A percentile compares a stretch with the other conserved stretches of the same genome.
These are phyloP conservation scores for Spatulosminthurus flaviceps DNA, from an alignment of 2,888 invertebrate genomes.

Conservation along the genomic window DNA sequence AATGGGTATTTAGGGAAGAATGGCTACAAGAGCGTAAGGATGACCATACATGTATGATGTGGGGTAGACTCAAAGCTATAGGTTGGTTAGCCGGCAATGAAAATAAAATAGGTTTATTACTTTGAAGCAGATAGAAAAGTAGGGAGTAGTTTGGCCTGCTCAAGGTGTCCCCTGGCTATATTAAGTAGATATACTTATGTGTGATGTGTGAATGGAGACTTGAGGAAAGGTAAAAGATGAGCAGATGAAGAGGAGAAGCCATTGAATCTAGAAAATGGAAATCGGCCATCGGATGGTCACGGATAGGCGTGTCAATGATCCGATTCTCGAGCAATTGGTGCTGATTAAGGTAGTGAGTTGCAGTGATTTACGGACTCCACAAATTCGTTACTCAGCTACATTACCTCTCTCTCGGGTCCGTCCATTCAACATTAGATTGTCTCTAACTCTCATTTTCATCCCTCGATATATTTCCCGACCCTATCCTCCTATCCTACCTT, in stretches of 20 bases:
- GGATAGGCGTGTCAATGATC: constrained; percentile 64
- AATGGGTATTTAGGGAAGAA: too few relatives aligned
- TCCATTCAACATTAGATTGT: constrained; percentile 38
- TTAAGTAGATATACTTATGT: background rate
- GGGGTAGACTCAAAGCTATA: too few relatives aligned
- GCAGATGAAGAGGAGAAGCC: constrained; percentile 20
- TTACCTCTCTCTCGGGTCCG: constrained; percentile 59
- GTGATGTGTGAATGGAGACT: background rate
- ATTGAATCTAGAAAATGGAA: constrained; percentile 51
- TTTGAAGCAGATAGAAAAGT: background rate
- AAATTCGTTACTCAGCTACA: constrained; percentile 64
- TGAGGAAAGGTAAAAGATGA: constrained; percentile 23
- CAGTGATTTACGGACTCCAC: constrained; percentile 63
- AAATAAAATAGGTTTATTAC: constrained; percentile 16
- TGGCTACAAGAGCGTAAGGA: too few relatives aligned
- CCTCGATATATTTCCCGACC: constrained; percentile 20
- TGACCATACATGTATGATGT: too few relatives aligned
- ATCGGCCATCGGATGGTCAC: constrained; percentile 57
- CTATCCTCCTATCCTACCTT: constrained; percentile 28
- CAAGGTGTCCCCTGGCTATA: constrained; percentile 12
- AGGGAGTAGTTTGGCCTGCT: background rate
- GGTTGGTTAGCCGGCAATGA: constrained; percentile 16
- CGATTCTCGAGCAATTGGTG: constrained; percentile 64
- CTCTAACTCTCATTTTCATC: constrained; percentile 26
- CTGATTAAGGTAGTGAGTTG: constrained; percentile 64